Conservation (phyloP, 1,140 invertebrate genomes). For the Coelopa frigida region DNA sequence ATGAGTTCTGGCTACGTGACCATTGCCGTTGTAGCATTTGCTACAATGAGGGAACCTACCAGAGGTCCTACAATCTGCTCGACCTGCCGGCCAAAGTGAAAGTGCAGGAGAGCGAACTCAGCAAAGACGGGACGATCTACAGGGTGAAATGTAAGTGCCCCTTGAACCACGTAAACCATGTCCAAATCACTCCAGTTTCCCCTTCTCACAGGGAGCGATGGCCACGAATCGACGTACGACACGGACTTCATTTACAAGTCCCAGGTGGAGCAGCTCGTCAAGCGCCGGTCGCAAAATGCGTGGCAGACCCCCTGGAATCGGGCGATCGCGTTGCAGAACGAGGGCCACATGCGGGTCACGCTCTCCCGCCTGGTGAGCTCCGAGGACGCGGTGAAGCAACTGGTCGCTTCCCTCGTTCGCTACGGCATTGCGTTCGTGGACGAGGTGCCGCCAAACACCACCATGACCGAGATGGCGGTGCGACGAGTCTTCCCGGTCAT, state of each 20-base stretch:
- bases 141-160: slow-evolving; percentile 18
- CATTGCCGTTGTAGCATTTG: slow-evolving; percentile 36
- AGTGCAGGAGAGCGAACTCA: not conserved
- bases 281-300: slow-evolving; percentile 18
- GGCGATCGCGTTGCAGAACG: slow-evolving; percentile 24
- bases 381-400: slow-evolving; percentile 12
- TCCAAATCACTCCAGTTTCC: not conserved
- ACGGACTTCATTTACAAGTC: slow-evolving; percentile 24
- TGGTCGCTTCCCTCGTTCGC: slow-evolving; percentile 26
- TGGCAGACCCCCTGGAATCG: slow-evolving; percentile 28
- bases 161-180: not conserved
- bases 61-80: slow-evolving; percentile 32
- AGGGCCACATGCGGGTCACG: slow-evolving; percentile 24
- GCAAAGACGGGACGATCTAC: slow-evolving; percentile 9
- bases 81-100: slow-evolving; percentile 28
- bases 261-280: slow-evolving; percentile 26
- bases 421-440: slow-evolving; percentile 41
- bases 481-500: slow-evolving; percentile 47
- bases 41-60: slow-evolving; percentile 31
- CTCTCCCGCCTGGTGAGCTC: slow-evolving; percentile 7
- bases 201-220: slow-evolving; percentile 34
- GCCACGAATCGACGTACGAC: slow-evolving; percentile 29
- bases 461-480: slow-evolving; percentile 38
- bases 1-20: slow-evolving; percentile 23
- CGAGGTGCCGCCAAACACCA: slow-evolving; percentile 28